These are phyloP conservation scores for Kryptolebias marmoratus DNA, from an alignment of 2,113 vertebrate genomes.

Conservation along the genomic window DNA sequence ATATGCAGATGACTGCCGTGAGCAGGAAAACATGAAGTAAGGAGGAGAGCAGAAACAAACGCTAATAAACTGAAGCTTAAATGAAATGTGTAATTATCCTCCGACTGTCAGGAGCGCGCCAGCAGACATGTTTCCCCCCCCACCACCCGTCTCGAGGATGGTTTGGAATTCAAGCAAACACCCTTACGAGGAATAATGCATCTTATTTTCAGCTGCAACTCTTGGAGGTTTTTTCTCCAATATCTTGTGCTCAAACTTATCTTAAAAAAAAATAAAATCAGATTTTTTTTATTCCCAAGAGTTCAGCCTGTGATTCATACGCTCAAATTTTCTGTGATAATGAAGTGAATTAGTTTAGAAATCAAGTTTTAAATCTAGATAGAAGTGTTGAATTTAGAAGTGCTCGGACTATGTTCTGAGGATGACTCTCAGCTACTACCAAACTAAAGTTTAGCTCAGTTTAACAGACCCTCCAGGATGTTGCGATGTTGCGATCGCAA, in stretches of 20 bases:
- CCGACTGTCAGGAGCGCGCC: slow-evolving; percentile 19
- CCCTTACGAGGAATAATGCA: slow-evolving; percentile 46
- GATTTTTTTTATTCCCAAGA: no score
- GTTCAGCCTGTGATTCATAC: no score
- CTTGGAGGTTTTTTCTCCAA: neutral
- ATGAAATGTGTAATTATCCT: slow-evolving; percentile 57
- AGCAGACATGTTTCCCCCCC: slow-evolving; percentile 4
- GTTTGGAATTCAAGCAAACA: slow-evolving; percentile 54
- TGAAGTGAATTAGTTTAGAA: no score
- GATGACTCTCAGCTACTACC: no score
- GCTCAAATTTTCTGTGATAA: no score
- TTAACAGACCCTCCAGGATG: no score
- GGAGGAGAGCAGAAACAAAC: slow-evolving; percentile 33
- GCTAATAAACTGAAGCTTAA: slow-evolving; percentile 40
- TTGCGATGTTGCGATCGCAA: no score
- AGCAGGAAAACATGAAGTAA: slow-evolving; percentile 40
- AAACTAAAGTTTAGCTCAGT: no score
- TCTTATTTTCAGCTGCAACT: slow-evolving; percentile 31
- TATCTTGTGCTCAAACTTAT: slow-evolving; percentile 33
- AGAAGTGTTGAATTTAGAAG: no score
- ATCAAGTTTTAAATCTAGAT: no score
- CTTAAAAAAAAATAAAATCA: neutral
- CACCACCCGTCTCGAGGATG: slow-evolving; percentile 26
- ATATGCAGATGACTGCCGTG: slow-evolving; percentile 43
- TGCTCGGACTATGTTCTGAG: no score